phyloP scores from a whole-genome alignment of 2,113 vertebrate species.

The Vanacampus margaritifer region DNA sequence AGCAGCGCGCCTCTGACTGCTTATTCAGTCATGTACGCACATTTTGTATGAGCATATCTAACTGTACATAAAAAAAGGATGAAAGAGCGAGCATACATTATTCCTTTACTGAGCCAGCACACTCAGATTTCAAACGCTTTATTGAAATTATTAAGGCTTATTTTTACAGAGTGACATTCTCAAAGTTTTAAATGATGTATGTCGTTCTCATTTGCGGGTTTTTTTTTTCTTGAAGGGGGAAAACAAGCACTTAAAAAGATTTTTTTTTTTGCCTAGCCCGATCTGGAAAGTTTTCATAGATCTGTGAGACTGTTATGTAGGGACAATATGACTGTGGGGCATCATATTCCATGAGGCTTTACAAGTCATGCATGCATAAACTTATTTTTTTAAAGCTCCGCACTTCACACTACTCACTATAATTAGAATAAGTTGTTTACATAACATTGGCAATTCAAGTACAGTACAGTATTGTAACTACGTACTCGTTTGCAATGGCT shows the following conservation, averaged over 20 bases:
- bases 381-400: constrained; percentile 14
- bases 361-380: constrained; percentile 28
- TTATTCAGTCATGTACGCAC: constrained; percentile 29
- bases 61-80: constrained; percentile 26
- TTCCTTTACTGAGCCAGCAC: not conserved
- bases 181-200: too few species aligned
- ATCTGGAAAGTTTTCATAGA: too few species aligned
- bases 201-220: too few species aligned
- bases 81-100: constrained; percentile 13
- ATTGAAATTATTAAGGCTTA: too few species aligned
- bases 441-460: not conserved
- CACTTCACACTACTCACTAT: not conserved
- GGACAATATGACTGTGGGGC: constrained; percentile 12
- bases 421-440: not conserved
- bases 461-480: not conserved
- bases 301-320: constrained; percentile 6
- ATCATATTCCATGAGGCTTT: constrained; percentile 22
- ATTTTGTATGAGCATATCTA: constrained; percentile 30
- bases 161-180: too few species aligned
- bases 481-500: too few species aligned
- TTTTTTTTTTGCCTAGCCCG: too few species aligned
- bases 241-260: too few species aligned
- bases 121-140: not conserved
- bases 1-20: constrained; percentile 26
- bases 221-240: too few species aligned